Evolutionary conservation across 2,888 invertebrate genomes (phyloP).

Genomic region (Brenthis hecate): DNA sequence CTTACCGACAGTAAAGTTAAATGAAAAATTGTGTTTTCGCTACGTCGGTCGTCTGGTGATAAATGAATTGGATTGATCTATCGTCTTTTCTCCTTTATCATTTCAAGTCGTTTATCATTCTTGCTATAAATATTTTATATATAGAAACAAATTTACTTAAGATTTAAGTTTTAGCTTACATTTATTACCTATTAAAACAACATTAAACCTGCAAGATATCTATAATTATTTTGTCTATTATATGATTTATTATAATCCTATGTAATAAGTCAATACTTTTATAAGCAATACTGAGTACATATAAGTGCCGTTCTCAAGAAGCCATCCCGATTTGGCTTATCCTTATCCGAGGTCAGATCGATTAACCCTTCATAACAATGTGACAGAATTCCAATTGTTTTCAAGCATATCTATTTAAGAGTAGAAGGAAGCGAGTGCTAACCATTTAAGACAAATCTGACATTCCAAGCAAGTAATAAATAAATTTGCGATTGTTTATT

Average conservation of each 20-base stretch:
- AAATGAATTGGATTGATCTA: conserved; percentile 13
- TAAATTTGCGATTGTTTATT: conserved; percentile 34
- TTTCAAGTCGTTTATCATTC: conserved; percentile 16
- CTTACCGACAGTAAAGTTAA: neutral
- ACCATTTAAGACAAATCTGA: conserved; percentile 25
- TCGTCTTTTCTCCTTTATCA: conserved; percentile 4
- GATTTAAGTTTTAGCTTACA: too few species aligned
- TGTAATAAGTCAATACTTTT: too few species aligned
- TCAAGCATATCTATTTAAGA: conserved; percentile 6
- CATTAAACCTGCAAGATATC: too few species aligned
- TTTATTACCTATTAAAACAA: too few species aligned
- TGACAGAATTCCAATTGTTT: conserved; percentile 20
- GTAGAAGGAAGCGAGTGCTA: conserved; percentile 12
- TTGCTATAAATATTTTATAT: neutral
- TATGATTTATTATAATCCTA: too few species aligned
- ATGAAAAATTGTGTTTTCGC: conserved; percentile 6
- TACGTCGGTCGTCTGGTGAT: neutral
- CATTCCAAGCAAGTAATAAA: conserved; percentile 27
- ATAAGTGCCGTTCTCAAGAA: neutral
- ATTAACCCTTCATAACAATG: conserved; percentile 18
- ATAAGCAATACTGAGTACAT: neutral
- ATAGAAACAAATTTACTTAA: neutral
- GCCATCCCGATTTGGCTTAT: neutral
- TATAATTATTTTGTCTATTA: too few species aligned
- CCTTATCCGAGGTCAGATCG: conserved; percentile 10